Evolutionary conservation across 1,140 invertebrate genomes (phyloP).

Genomic region (Temnothorax curvispinosus): DNA sequence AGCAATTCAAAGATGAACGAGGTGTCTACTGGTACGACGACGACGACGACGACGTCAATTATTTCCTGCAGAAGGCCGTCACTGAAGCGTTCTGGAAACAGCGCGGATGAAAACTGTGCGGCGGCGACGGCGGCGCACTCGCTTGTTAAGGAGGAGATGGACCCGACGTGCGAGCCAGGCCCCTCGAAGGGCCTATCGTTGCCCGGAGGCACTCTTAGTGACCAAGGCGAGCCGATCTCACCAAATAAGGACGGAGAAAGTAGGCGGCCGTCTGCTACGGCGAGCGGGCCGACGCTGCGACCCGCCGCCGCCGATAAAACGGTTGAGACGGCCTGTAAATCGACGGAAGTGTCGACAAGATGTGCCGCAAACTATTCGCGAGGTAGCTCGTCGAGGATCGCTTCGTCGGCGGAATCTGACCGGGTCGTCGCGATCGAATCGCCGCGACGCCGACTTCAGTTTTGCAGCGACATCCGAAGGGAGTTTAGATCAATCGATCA

Average conservation of each 20-base stretch:
- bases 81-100: conserved; percentile 69
- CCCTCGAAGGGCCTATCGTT: conserved; percentile 62
- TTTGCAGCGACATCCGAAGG: conserved; percentile 30
- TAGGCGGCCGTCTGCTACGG: conserved; percentile 69
- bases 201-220: conserved; percentile 49
- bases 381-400: conserved; percentile 29
- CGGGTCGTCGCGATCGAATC: conserved; percentile 7
- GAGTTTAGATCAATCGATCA: conserved; percentile 41
- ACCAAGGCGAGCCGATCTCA: conserved; percentile 70
- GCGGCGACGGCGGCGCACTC: not conserved
- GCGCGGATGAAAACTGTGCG: conserved; percentile 57
- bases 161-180: conserved; percentile 27
- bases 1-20: conserved; percentile 8
- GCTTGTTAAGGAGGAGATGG: conserved; percentile 71
- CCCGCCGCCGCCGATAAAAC: conserved; percentile 57
- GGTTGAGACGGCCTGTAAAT: conserved; percentile 65
- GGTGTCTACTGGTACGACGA: not conserved
- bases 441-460: conserved; percentile 38
- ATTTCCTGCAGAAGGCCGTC: conserved; percentile 69
- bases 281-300: conserved; percentile 44
- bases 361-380: conserved; percentile 48
- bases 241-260: conserved; percentile 81
- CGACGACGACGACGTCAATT: conserved; percentile 36
- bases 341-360: conserved; percentile 57
- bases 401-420: not conserved